phyloP scores from a whole-genome alignment of 2,113 vertebrate species.

The Dryoscopus gambensis region DNA sequence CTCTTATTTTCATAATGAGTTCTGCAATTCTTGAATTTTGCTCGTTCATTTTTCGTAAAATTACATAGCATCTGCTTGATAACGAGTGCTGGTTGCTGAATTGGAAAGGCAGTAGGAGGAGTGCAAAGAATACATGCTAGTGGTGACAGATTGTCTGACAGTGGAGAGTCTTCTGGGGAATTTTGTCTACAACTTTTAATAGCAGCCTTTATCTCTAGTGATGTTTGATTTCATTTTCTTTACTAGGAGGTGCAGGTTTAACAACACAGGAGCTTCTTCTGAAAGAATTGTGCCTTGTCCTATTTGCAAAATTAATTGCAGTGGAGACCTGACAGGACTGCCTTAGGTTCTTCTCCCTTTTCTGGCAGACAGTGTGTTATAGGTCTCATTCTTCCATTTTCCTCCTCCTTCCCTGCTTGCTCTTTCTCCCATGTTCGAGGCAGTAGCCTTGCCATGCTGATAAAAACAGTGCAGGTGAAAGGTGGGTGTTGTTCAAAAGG shows the following conservation, averaged over 20 bases:
- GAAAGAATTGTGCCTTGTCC: neutral
- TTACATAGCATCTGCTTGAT: neutral
- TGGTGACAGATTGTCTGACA: neutral
- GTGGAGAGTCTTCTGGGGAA: neutral
- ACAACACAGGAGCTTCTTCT: neutral
- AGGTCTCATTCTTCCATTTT: neutral
- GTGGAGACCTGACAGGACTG: neutral
- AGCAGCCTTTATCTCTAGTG: neutral
- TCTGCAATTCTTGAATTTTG: neutral
- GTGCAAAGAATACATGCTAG: neutral
- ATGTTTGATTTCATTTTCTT: neutral
- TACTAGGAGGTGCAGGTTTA: neutral
- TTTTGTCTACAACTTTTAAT: neutral
- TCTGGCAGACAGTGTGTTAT: neutral
- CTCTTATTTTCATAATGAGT: neutral
- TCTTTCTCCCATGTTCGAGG: neutral
- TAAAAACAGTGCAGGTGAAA: neutral
- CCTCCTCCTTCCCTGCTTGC: neutral
- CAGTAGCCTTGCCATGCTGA: rapidly evolving
- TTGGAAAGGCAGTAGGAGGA: neutral
- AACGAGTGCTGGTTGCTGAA: neutral
- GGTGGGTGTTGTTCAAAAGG: neutral
- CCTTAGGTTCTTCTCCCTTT: neutral
- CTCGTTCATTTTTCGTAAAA: neutral
- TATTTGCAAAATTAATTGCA: neutral